Conservation (phyloP, 1,140 invertebrate species). For the Pseudomyrmex concolor region DNA sequence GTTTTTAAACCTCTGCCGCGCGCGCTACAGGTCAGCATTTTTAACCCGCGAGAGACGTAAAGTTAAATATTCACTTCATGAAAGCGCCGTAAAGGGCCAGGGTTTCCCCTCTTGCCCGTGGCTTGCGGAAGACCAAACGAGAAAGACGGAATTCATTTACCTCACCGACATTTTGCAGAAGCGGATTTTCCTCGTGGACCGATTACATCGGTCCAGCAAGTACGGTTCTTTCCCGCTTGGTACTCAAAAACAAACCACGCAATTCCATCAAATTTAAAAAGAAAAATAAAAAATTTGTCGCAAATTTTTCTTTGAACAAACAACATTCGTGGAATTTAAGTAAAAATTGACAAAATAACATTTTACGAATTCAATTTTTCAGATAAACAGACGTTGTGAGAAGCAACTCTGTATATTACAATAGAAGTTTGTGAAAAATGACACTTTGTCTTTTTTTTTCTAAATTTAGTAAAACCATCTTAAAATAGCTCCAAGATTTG, state of each 20-base stretch:
- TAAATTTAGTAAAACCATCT: background rate
- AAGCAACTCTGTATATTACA: too few species aligned
- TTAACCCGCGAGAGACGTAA: conserved; percentile 82
- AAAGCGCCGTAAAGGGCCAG: conserved; percentile 78
- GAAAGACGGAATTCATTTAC: conserved; percentile 76
- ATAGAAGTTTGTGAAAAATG: too few species aligned
- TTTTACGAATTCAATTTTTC: too few species aligned
- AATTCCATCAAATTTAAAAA: conserved; percentile 20
- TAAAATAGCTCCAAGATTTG: background rate
- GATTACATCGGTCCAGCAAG: conserved; percentile 43
- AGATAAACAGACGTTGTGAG: too few species aligned
- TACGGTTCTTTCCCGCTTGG: conserved; percentile 43
- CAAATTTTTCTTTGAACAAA: too few species aligned
- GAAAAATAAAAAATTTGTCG: too few species aligned
- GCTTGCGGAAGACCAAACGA: conserved; percentile 65
- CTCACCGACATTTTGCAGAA: conserved; percentile 57
- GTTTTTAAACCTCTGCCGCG: conserved; percentile 80
- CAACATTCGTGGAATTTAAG: too few species aligned
- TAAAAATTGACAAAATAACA: too few species aligned
- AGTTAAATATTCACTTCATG: conserved; percentile 82
- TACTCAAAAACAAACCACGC: background rate
- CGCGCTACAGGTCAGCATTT: conserved; percentile 79
- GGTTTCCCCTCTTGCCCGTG: conserved; percentile 72
- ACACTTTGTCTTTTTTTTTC: too few species aligned
- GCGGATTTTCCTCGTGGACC: conserved; percentile 39